Base-by-base conservation (phyloP, 2,113 vertebrate species). In the Circaetus gallicus region DNA sequence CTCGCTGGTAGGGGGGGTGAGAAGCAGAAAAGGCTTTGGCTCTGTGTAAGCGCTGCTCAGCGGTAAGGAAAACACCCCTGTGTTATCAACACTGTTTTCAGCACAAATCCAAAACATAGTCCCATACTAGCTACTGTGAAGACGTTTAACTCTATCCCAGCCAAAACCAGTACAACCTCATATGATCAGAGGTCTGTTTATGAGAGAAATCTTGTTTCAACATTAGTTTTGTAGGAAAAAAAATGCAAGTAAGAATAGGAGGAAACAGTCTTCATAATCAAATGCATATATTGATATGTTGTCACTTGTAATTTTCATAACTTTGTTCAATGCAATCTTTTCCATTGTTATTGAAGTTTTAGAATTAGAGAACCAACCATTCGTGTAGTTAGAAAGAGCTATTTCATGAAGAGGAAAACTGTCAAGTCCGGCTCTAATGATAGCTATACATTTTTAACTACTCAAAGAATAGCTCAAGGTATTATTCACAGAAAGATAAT, bases 371-470 rank as follows among this genome's bases (percentile, higher is more conserved):
- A 72, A 82, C 26, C 36, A 86, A 71, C 26, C 29, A 31, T 65
- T 82, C 2, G 0, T 58, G 16, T 83, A 36, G 3, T 72, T 79
- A 80, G 28, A 79, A 82, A 83, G 49, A 90, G 55, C 28, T 80
- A 15, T 73, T 93, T 95, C 63, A 62, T 52, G 9, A 90, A 53
- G 34, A 82, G 24, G 16, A 77, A 36, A 80, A 40, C 71, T 83
- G 45, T 81, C 82, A 92, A 81, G 19, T 92, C 72, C 83, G 42
- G 4, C 52, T 92, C 36, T 95, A 95, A 94, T 94, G 80, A 78
- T 71, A 86, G 86, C 71, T 78, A 55, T 92, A 61, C 81, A 84
- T 89, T 95, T 95, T 96, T 92, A 95, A 92, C 36, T 53, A 49
- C 59, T 86, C 67, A 58, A 87, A 94, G 63, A 92, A 93, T 96